Evolutionary conservation across 30 jellyfish, hydroid and myxozoan species (phyloP).

Genomic region (Clytia hemisphaerica): DNA sequence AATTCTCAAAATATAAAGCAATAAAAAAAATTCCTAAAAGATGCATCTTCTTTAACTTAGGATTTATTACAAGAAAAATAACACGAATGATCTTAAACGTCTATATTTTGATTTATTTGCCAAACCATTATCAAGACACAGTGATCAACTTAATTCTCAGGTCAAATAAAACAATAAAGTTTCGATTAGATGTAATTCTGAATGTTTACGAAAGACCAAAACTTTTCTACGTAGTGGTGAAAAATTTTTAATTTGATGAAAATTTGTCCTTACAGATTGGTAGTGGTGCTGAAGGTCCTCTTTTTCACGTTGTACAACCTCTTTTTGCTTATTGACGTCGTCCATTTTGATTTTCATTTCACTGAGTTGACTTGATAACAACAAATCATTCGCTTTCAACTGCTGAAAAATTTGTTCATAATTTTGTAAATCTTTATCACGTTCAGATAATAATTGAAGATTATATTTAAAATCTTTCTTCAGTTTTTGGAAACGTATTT

Average conservation of each 20-base stretch:
- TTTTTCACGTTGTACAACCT: slow-evolving; percentile 27
- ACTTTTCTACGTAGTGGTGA: no score
- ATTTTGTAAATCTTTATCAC: slow-evolving; percentile 61
- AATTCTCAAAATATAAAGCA: no score
- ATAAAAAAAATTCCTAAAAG: neutral
- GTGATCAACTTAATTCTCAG: no score
- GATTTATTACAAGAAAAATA: neutral
- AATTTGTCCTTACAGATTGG: slow-evolving; percentile 1
- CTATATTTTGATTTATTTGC: neutral
- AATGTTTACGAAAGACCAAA: no score
- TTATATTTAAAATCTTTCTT: slow-evolving; percentile 68
- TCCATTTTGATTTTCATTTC: slow-evolving; percentile 52
- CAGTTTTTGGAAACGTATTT: slow-evolving; percentile 37
- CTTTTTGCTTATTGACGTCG: slow-evolving; percentile 16
- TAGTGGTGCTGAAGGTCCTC: slow-evolving; percentile 17
- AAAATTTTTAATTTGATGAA: no score
- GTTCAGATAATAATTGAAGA: slow-evolving; percentile 42
- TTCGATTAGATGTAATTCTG: no score
- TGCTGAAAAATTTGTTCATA: slow-evolving; percentile 40
- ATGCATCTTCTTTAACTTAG: neutral
- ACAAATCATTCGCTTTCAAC: slow-evolving; percentile 23
- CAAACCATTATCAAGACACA: no score
- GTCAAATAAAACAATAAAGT: no score
- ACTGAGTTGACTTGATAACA: slow-evolving; percentile 43
- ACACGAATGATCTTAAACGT: neutral